A percentile compares a stretch with the other conserved stretches of the same genome.
phyloP scores from a whole-genome alignment of 1,140 invertebrate species.

The Tribolium castaneum region DNA sequence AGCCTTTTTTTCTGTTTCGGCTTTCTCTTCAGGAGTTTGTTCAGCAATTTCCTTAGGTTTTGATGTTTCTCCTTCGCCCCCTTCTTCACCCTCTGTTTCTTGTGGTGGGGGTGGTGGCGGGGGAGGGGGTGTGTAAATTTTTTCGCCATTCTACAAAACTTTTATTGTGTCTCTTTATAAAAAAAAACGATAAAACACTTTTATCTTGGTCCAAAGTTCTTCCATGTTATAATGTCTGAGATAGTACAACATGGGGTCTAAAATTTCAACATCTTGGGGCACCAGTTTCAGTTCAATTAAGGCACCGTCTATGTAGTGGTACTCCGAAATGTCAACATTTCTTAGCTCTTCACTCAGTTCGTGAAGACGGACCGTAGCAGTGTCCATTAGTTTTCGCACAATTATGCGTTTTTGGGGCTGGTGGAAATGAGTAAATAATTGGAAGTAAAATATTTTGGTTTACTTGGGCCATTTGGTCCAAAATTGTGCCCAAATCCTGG shows the following conservation, averaged over 20 bases:
- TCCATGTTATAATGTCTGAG: constrained; percentile 53
- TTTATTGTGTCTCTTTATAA: too few species aligned
- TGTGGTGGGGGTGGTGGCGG: background rate
- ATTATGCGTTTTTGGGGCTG: constrained; percentile 58
- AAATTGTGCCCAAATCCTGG: constrained; percentile 56
- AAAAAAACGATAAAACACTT: constrained; percentile 42
- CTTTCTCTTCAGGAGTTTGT: background rate
- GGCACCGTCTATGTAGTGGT: constrained; percentile 72
- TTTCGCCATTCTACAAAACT: constrained; percentile 48
- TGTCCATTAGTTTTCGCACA: constrained; percentile 58
- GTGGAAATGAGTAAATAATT: background rate
- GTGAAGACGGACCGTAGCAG: constrained; percentile 55
- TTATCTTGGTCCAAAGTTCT: constrained; percentile 56
- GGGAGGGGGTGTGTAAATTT: constrained; percentile 43
- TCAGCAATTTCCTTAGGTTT: constrained; percentile 8
- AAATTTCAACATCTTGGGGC: constrained; percentile 66
- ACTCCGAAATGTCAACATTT: constrained; percentile 65
- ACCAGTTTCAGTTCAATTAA: constrained; percentile 71
- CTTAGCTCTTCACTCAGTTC: constrained; percentile 64
- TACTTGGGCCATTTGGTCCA: constrained; percentile 59
- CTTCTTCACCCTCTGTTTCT: constrained; percentile 9
- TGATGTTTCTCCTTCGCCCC: background rate
- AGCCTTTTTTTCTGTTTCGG: constrained; percentile 1
- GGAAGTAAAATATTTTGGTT: background rate
- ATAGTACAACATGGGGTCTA: constrained; percentile 58